Base-by-base conservation (phyloP, 92 coral and sea anemone species). In the Parazoanthus swiftii region DNA sequence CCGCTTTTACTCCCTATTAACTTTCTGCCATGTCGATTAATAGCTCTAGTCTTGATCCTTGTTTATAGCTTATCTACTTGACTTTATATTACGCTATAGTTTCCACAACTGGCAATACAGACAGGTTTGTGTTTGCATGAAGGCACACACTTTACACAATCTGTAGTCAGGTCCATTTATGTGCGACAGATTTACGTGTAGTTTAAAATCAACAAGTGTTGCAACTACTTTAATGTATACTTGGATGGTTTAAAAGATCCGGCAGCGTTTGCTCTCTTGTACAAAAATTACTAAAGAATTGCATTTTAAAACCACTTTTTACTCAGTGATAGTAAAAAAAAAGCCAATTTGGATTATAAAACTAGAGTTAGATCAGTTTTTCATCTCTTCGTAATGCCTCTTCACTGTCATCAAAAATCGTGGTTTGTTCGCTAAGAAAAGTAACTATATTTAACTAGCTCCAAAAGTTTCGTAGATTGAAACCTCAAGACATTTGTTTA, bases 81-180 rank as follows among this genome's bases (percentile, higher is more conserved):
- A 80, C 59, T 20, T 39, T 56, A 29, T 10, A 36, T 78, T 25
- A 29, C 26, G 18, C 48, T 23, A 36, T 73, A 58, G 70, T 20
- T 23, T 14, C 29, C 10, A n/a, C 23, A 5, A 56, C 46, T 59
- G 39, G 43, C 29, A 14, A 4, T 20, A 54, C 39, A 13, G n/a
- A 29, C 67, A n/a, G 50, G 43, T 46, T 80, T 33, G n/a, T 56
- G 73, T 29, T 36, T 80, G 85, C 85, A 80, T 80, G 85, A 58
- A 35, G 18, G 21, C 35, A 21, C 85, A 56, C 36, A 50, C 29
- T 79, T 15, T 33, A 73, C 68, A 80, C 43, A 80, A 50, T 16
- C 18, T 44, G 14, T 54, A 7, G 37, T 67, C 21, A 23, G 33
- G 14, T 29, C 35, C 77, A 33, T 29, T 73, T 73, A 8, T 56